Conservation (phyloP, 37 sponge, comb jelly and placozoan species). For the Theonella swinhoei region DNA sequence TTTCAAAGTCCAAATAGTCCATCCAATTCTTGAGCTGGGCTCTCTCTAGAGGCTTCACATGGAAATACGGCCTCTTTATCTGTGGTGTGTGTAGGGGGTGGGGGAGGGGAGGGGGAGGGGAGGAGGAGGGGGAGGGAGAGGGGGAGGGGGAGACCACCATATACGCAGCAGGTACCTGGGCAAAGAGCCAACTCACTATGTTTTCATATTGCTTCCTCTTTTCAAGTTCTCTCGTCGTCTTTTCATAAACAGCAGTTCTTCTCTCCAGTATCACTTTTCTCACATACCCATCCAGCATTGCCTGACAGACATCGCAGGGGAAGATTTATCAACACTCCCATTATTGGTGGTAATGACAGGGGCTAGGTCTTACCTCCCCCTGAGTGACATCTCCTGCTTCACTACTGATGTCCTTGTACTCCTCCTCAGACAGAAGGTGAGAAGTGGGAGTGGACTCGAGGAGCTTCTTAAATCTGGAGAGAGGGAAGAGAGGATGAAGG, state of each 20-base stretch:
- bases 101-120: neutral
- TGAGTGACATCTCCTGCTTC: neutral
- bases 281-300: neutral
- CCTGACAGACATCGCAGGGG: neutral
- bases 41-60: conserved; percentile 82
- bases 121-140: conserved; percentile 4
- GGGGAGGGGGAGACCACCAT: neutral
- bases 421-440: conserved; percentile 13
- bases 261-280: conserved; percentile 26
- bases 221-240: conserved; percentile 46
- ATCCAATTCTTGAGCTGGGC: conserved; percentile 87
- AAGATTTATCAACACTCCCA: neutral
- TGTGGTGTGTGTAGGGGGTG: neutral
- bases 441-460: neutral
- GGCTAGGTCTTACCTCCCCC: neutral
- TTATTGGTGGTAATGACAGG: neutral
- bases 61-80: conserved; percentile 95
- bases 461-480: conserved; percentile 21
- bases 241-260: conserved; percentile 26
- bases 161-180: neutral
- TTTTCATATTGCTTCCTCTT: conserved; percentile 71
- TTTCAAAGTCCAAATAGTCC: conserved; percentile 89
- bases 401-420: neutral
- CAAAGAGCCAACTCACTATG: conserved; percentile 39
- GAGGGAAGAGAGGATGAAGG: neutral